Percentiles rank a stretch among this genome's conserved stretches.
phyloP scores from a whole-genome alignment of 2,113 vertebrate genomes.

The Tympanuchus pallidicinctus region DNA sequence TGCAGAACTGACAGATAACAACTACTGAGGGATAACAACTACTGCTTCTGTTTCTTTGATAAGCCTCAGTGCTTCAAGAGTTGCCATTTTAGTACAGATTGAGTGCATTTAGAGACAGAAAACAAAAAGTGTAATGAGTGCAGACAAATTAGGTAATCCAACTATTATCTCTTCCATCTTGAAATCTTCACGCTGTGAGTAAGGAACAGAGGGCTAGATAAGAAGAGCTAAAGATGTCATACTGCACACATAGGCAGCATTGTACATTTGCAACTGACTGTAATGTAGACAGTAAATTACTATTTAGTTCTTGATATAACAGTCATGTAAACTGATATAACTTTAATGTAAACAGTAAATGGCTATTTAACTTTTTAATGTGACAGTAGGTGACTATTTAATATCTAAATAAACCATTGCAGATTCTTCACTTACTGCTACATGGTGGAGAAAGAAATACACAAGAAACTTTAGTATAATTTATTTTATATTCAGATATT shows the following conservation, averaged over 20 bases:
- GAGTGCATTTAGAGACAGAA: not conserved
- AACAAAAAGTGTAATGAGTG: slow-evolving; percentile 40
- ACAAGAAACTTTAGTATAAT: not conserved
- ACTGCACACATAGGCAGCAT: not conserved
- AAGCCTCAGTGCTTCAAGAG: not conserved
- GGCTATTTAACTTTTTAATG: not conserved
- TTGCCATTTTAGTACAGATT: not conserved
- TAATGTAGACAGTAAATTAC: slow-evolving; percentile 16
- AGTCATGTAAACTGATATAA: no score
- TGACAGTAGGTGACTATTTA: not conserved
- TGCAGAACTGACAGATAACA: not conserved
- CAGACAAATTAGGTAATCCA: slow-evolving; percentile 21
- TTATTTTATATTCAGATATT: not conserved
- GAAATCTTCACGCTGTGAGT: not conserved
- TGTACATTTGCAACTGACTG: not conserved
- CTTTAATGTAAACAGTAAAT: slow-evolving; percentile 12
- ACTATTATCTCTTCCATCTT: slow-evolving; percentile 36
- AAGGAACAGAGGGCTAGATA: slow-evolving; percentile 22
- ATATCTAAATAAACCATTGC: slow-evolving; percentile 28
- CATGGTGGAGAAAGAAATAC: slow-evolving; percentile 8
- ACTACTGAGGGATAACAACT: not conserved
- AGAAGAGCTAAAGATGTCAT: slow-evolving; percentile 26
- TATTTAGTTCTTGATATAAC: not conserved
- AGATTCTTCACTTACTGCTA: slow-evolving; percentile 20
- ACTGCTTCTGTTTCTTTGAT: not conserved